phyloP scores from a whole-genome alignment of 1,140 invertebrate genomes.

The Danaus melanippus region DNA sequence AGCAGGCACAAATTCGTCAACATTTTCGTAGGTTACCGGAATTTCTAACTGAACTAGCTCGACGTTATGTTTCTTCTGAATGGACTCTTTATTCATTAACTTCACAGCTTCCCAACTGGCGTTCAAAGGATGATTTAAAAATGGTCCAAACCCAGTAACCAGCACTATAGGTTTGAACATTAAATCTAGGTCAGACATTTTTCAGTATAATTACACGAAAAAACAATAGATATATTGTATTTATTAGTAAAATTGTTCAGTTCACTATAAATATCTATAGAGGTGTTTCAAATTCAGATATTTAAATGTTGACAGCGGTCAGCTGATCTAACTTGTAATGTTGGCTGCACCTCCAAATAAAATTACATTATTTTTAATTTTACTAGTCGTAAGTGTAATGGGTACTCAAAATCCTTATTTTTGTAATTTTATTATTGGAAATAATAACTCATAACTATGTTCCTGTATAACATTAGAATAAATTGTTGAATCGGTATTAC shows the following conservation, averaged over 20 bases:
- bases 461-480: no score
- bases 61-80: conserved; percentile 67
- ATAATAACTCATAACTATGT: no score
- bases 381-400: no score
- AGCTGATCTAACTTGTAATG: conserved; percentile 37
- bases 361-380: no score
- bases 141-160: conserved; percentile 85
- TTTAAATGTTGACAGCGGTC: conserved; percentile 27
- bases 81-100: conserved; percentile 65
- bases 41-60: conserved; percentile 76
- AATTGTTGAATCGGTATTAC: not conserved
- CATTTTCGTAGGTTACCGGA: conserved; percentile 78
- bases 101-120: conserved; percentile 85
- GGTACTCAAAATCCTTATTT: no score
- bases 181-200: conserved; percentile 41
- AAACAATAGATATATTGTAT: no score
- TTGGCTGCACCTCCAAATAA: conserved; percentile 22
- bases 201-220: conserved; percentile 1
- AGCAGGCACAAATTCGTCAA: conserved; percentile 74
- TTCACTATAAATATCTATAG: no score
- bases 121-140: conserved; percentile 77
- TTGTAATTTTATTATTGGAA: no score
- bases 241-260: no score
- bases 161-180: conserved; percentile 66
- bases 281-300: not conserved